phyloP scores from a whole-genome alignment of 2,113 vertebrate species.

The Peromyscus leucopus region DNA sequence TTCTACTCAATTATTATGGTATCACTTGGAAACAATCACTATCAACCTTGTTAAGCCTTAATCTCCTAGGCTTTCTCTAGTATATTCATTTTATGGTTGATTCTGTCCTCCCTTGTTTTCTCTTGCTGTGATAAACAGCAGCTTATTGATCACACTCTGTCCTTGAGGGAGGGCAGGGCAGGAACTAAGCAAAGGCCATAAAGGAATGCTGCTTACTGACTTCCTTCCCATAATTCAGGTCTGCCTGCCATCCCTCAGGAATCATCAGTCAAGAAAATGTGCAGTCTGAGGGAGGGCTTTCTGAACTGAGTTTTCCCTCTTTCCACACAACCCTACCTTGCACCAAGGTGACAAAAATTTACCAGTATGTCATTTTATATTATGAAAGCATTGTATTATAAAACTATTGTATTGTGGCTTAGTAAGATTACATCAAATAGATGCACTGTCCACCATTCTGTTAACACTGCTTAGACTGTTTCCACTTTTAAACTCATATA shows the following conservation, averaged over 20 bases:
- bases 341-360: neutral
- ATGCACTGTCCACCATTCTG: neutral
- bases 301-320: neutral
- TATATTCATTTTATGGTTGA: neutral
- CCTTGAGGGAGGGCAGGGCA: neutral
- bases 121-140: neutral
- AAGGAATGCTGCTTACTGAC: neutral
- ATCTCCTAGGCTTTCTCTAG: neutral
- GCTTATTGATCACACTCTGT: neutral
- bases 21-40: neutral
- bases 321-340: neutral
- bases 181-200: neutral
- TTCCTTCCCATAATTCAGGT: neutral
- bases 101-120: neutral
- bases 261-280: neutral
- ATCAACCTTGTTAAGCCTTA: neutral
- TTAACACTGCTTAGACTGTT: neutral
- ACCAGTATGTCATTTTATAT: slow-evolving; percentile 37
- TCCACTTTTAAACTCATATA: neutral
- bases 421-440: neutral
- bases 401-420: neutral
- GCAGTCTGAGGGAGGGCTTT: neutral
- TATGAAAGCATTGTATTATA: slow-evolving; percentile 7
- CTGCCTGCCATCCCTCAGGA: neutral
- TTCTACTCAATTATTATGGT: neutral